These are phyloP conservation scores for Malthinus seriepunctatus DNA, from an alignment of 2,888 invertebrate genomes.

Conservation along the genomic window DNA sequence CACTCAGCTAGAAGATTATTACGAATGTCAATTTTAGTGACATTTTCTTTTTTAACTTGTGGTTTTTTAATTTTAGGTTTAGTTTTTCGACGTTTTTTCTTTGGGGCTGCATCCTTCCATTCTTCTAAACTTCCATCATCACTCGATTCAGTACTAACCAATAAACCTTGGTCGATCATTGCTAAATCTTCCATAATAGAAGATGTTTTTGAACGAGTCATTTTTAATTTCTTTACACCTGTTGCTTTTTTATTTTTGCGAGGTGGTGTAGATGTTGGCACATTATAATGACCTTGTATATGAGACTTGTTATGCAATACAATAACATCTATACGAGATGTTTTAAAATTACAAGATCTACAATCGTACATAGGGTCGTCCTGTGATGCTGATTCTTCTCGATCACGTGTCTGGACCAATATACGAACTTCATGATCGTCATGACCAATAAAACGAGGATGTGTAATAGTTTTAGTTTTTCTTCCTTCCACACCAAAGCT, in stretches of 20 bases:
- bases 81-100: constrained; percentile 14
- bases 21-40: constrained; percentile 64
- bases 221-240: constrained; percentile 28
- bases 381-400: constrained; percentile 35
- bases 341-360: constrained; percentile 57
- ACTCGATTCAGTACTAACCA: constrained; percentile 29
- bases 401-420: constrained; percentile 62
- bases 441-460: constrained; percentile 55
- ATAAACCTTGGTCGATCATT: constrained; percentile 37
- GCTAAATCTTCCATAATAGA: constrained; percentile 42
- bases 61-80: constrained; percentile 11
- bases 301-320: constrained; percentile 75
- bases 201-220: constrained; percentile 36
- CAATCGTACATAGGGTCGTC: constrained; percentile 35
- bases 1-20: constrained; percentile 76
- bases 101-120: constrained; percentile 42
- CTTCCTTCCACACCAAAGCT: neutral
- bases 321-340: constrained; percentile 72
- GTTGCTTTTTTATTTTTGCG: constrained; percentile 38
- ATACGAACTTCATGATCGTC: constrained; percentile 66
- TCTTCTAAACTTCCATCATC: constrained; percentile 32
- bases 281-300: constrained; percentile 54
- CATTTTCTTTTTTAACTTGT: constrained; percentile 16
- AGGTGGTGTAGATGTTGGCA: constrained; percentile 38
- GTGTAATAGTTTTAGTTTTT: constrained; percentile 48